Evolutionary conservation across 2,888 invertebrate species (phyloP), one percentile per base, ranked within the genome.

Genomic region (Cheiracanthium punctorium): DNA sequence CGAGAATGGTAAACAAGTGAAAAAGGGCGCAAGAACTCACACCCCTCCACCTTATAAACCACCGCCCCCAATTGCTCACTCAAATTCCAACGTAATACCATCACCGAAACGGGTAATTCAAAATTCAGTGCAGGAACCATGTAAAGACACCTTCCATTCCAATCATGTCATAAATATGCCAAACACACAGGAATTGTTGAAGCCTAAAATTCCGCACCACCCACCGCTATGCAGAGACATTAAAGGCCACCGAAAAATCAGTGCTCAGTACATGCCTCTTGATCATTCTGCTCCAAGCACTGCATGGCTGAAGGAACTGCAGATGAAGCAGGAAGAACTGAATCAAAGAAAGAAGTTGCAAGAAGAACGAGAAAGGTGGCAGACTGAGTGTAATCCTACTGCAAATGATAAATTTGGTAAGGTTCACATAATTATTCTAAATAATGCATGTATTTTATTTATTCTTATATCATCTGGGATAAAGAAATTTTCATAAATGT

Each of bases 21-120:
- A 65, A 30, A 74, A 85, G 67, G 20, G 5, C 30, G 33, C 20
- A 12, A 75, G 77, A 67, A 72, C 81, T 5, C 67, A 77, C 67
- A 87, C 87, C 12, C 87, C 87, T 20, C 87, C 87, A 30, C 87
- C 87, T 1, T 87, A 87, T 65, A 87, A 81, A 73, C 81, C 81
- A n/a, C 81, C 87, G n/a, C 81, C 87, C 24, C 81, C 81, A 32
- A 87, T 87, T 41, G 29, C 81, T 14, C 79, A 74, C 64, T 73
- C 74, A 24, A 77, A 37, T 30, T 28, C 32, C 8, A 37, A 30
- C 14, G 24, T 28, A 72, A 32, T 20, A 10, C 48, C 41, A 14
- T 52, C 82, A 17, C 70, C 79, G 8, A 85, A 85, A 43, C 79
- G 69, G 65, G 69, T 24, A 12, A 20, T 73, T 24, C 84, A 79